A percentile compares a stretch with the other conserved stretches of the same genome.
Evolutionary conservation across 2,888 invertebrate species (phyloP).

Genomic region (Laspeyria flexula): DNA sequence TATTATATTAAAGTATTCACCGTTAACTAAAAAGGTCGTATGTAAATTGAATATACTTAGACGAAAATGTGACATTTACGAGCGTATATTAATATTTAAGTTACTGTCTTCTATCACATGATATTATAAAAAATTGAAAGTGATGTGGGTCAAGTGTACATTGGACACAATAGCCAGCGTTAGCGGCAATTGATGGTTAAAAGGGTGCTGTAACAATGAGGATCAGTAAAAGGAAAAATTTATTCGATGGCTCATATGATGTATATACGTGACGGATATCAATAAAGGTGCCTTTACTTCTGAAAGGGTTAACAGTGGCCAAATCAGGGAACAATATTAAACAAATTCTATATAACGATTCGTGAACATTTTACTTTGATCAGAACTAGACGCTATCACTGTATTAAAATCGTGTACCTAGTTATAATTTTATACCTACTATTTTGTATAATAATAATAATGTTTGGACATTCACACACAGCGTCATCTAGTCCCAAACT

Average conservation of each 20-base stretch:
- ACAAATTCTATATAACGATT: too few relatives aligned
- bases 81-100: constrained; percentile 6
- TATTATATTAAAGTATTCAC: too few relatives aligned
- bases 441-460: too few relatives aligned
- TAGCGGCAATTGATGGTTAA: constrained; percentile 27
- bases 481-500: too few relatives aligned
- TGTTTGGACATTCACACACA: too few relatives aligned
- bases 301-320: too few relatives aligned
- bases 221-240: constrained; percentile 24
- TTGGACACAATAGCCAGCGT: constrained; percentile 21
- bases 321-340: too few relatives aligned
- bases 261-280: neutral
- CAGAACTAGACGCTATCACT: too few relatives aligned
- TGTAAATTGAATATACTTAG: neutral
- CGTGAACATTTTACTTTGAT: too few relatives aligned
- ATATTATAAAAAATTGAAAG: constrained; percentile 48
- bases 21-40: too few relatives aligned
- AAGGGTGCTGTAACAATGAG: constrained; percentile 10
- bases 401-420: too few relatives aligned
- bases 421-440: too few relatives aligned
- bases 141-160: constrained; percentile 48
- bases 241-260: neutral
- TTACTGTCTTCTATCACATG: constrained; percentile 18
- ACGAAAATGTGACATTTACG: constrained; percentile 4
- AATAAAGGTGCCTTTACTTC: neutral